Percentiles rank a stretch among this genome's conserved stretches.
These are phyloP conservation scores for Labeo catla DNA, from an alignment of 2,113 vertebrate species.

Conservation along the genomic window DNA sequence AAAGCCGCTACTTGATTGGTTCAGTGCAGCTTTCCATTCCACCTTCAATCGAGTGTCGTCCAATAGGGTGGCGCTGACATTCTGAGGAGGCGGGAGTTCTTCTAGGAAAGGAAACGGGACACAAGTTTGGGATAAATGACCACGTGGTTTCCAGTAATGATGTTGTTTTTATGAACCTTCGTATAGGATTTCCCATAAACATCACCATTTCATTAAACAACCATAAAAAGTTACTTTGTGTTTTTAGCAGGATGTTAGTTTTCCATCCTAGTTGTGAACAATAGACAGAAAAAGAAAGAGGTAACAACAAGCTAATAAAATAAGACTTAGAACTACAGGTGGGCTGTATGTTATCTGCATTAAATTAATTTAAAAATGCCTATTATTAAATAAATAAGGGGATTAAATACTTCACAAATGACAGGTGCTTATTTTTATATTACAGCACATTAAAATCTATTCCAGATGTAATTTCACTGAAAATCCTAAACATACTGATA, in stretches of 20 bases:
- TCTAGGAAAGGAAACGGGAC: slow-evolving; percentile 45
- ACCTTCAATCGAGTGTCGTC: slow-evolving; percentile 61
- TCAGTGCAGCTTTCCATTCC: slow-evolving; percentile 57
- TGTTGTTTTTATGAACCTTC: slow-evolving; percentile 37
- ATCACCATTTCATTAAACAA: background rate
- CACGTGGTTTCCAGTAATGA: background rate
- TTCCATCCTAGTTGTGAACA: no score
- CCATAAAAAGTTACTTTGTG: background rate
- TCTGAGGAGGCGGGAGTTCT: slow-evolving; percentile 53
- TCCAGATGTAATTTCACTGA: background rate
- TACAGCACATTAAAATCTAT: no score
- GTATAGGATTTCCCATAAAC: background rate
- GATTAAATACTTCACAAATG: no score
- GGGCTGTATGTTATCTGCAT: no score
- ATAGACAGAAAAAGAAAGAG: no score
- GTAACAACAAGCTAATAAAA: no score
- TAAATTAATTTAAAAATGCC: no score
- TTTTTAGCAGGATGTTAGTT: background rate
- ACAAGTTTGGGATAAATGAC: background rate
- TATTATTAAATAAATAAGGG: no score
- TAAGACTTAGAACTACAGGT: no score
- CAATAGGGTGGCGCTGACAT: slow-evolving; percentile 49
- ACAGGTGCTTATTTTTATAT: no score
- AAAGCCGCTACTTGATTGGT: slow-evolving; percentile 56
- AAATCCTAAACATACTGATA: background rate